Conservation (phyloP, 2,888 invertebrate genomes). For the Melanotus villosus region DNA sequence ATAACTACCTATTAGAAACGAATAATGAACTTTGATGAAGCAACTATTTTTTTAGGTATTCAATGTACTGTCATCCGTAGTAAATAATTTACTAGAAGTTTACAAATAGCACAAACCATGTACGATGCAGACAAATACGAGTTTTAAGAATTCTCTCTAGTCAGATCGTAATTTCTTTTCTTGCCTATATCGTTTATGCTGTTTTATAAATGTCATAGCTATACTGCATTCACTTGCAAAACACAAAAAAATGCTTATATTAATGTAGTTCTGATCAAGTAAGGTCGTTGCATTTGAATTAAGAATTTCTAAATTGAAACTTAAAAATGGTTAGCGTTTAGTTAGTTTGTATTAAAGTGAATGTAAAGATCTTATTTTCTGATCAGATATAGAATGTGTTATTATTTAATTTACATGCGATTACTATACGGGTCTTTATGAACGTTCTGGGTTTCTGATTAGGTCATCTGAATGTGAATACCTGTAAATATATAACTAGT, state of each 20-base stretch:
- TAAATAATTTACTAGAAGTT: too few relatives aligned
- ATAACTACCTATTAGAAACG: too few relatives aligned
- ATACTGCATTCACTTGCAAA: constrained; percentile 42
- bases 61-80: too few relatives aligned
- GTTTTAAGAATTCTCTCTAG: too few relatives aligned
- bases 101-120: too few relatives aligned
- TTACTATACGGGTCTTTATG: constrained; percentile 66
- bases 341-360: constrained; percentile 12
- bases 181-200: too few relatives aligned
- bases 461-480: constrained; percentile 68
- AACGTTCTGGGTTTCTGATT: constrained; percentile 63
- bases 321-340: not conserved
- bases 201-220: constrained; percentile 29
- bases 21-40: too few relatives aligned
- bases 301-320: not conserved
- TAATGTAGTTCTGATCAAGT: constrained; percentile 42
- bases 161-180: too few relatives aligned
- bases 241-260: constrained; percentile 46
- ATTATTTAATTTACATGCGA: constrained; percentile 61
- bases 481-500: constrained; percentile 68
- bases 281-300: constrained; percentile 37
- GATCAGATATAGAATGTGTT: constrained; percentile 59
- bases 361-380: constrained; percentile 41
- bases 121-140: too few relatives aligned
- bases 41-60: too few relatives aligned